Evolutionary conservation across 1,140 invertebrate genomes (phyloP), one percentile per base, ranked within the genome.

Genomic region (Drepana arcuata): DNA sequence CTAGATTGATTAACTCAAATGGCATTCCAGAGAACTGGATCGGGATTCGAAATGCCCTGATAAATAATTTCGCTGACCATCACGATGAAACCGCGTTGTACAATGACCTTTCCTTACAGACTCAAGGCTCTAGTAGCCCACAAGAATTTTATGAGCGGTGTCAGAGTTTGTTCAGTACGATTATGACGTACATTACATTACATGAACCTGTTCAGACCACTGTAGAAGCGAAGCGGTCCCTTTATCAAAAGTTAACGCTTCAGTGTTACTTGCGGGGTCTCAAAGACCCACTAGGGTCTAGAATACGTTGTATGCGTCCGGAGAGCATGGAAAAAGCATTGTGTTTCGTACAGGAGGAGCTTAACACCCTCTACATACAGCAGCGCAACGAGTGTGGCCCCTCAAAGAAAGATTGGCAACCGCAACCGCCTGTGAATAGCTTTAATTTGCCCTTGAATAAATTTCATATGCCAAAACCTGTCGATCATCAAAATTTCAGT

Each of bases 91-190:
- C n/a, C n/a, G 4, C 24, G 2, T 10, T 26, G 2, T 26, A 26
- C 10, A 26, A 10, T 10, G 24, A 26, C 10, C 10, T 26, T 6
- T 26, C 24, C 2, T 10, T 26, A 26, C 4, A 6, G 4, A 6
- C n/a, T 10, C 4, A 26, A 10, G 24, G 4, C 6, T 6, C 24
- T 3, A 4, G 24, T 21, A 26, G 6, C 4, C 24, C 24, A 10
- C 24, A 26, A 10, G 24, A 26, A 26, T 26, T 26, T 26, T 26
- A 26, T 26, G 24, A 26, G 2, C 6, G n/a, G 10, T 26, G 24
- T 26, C n/a, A 26, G n/a, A 26, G 10, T 26, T 26, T 26, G n/a
- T 26, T 26, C n/a, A 26, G 24, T 10, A 26, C 24, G 2, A 26
- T 26, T 26, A 26, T 26, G 24, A 26, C 24, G 10, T 10, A 26